A percentile compares a stretch with the other conserved stretches of the same genome.
Conservation (phyloP, 2,888 invertebrate species). For the Encarsia formosa region DNA sequence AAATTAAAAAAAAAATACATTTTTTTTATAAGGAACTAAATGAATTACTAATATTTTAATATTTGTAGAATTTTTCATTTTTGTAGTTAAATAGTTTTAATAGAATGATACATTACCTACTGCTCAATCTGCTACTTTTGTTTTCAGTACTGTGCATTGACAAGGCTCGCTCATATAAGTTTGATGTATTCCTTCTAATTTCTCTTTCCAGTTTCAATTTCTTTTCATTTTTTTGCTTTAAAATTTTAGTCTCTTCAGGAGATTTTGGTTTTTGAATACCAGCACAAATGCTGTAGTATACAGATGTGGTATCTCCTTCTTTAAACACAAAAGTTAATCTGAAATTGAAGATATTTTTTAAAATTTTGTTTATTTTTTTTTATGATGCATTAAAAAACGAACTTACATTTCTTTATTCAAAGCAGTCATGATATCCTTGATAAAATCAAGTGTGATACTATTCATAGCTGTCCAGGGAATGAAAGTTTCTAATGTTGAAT, state of each 20-base stretch:
- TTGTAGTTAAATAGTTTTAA: too few relatives aligned
- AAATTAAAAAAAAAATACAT: too few relatives aligned
- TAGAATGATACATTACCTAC: too few relatives aligned
- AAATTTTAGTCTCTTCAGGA: conserved; percentile 36
- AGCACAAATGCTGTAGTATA: conserved; percentile 40
- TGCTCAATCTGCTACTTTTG: too few relatives aligned
- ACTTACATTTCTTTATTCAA: conserved; percentile 41
- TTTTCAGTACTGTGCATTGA: too few relatives aligned
- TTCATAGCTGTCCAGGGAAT: conserved; percentile 50
- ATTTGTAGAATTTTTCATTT: too few relatives aligned
- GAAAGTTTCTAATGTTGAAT: conserved; percentile 45
- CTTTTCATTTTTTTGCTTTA: conserved; percentile 38
- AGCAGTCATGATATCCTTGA: conserved; percentile 51
- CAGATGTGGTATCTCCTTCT: conserved; percentile 44
- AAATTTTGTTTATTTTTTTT: not conserved
- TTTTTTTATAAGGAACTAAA: too few relatives aligned
- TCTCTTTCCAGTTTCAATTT: conserved; percentile 39
- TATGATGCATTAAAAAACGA: not conserved
- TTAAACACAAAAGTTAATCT: conserved; percentile 47
- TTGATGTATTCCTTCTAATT: conserved; percentile 42
- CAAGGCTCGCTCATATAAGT: conserved; percentile 45
- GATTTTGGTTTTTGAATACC: conserved; percentile 42
- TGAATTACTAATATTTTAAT: too few relatives aligned
- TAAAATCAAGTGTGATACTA: conserved; percentile 45
- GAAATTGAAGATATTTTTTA: conserved; percentile 5